Conservation (phyloP, 2,888 invertebrate species). For the Xestia sexstrigata region DNA sequence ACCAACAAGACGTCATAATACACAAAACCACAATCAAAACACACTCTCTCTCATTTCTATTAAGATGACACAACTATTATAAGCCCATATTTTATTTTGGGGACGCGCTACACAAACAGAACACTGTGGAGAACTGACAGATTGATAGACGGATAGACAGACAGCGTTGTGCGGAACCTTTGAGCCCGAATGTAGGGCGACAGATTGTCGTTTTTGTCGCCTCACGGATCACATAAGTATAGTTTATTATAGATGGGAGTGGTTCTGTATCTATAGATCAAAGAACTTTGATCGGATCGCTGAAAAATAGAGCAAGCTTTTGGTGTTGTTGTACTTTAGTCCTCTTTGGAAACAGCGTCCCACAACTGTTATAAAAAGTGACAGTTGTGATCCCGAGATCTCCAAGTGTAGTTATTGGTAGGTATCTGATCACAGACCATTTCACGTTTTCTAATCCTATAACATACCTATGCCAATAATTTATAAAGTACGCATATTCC, state of each 20-base stretch:
- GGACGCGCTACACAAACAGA: constrained; percentile 50
- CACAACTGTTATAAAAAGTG: neutral
- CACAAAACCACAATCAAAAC: neutral
- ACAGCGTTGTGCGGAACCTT: constrained; percentile 62
- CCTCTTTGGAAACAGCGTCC: neutral
- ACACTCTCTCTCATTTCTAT: neutral
- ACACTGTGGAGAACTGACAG: constrained; percentile 54
- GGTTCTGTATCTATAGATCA: neutral
- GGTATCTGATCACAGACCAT: neutral
- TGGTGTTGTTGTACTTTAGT: neutral
- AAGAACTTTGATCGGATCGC: neutral
- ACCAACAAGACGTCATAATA: neutral
- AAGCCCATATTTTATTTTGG: constrained; percentile 49
- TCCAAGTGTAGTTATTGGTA: neutral
- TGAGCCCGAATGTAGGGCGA: constrained; percentile 64
- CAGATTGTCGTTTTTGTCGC: constrained; percentile 53
- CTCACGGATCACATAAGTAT: constrained; percentile 11
- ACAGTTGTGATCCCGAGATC: neutral
- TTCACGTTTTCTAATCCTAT: neutral
- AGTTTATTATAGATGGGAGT: constrained; percentile 11
- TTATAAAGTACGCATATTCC: neutral
- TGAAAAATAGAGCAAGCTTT: neutral
- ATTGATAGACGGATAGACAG: constrained; percentile 59
- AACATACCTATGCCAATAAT: neutral
- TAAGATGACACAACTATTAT: constrained; percentile 34